Base-by-base conservation (phyloP, 1,140 invertebrate species). In the Ruditapes philippinarum region DNA sequence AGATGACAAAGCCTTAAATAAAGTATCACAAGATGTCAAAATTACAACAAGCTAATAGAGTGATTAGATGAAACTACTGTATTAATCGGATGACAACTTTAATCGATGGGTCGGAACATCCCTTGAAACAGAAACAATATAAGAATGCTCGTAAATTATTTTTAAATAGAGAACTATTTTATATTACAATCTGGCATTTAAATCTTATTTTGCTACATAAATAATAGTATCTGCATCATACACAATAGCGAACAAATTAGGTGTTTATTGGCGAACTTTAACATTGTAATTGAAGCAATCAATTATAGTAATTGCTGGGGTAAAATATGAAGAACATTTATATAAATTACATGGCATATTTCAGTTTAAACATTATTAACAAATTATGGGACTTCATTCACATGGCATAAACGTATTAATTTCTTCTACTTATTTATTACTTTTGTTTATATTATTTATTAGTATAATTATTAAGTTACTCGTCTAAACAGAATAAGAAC, bases 1-100 rank as follows among this genome's bases (percentile, higher is more conserved):
- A 22, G 36, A 78, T 78, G 45, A 78, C 74, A 78, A 78, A 78
- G 45, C 33, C 74, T 57, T 78, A 51, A 78, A 78, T 78, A 51
- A n/a, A 78, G 74, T 78, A 78, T 78, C 74, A 51, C 49, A 57
- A 51, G 74, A 78, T 78, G 74, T 49, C 74, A 78, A 78, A 78
- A 78, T 78, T 78, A 78, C 74, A 49, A 51, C 12, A 17, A 51
- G 49, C 11, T 54, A 78, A 51, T 78, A 28, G 31, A 22, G 45
- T 49, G 74, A 78, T 33, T 78, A 49, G 74, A 51, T 78, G 74
- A 70, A 70, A 62, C 36, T 70, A 25, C 22, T 78, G 74, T n/a
- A 19, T 78, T 78, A 49, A 78, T 78, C 42, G 25, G 74, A 78
- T 78, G 74, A 78, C 74, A 78, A 54, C 31, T 54, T 51, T 78